Percentiles rank a stretch among this genome's conserved stretches.
phyloP scores from a whole-genome alignment of 2,797 vertebrate species.

The Peromyscus eremicus region DNA sequence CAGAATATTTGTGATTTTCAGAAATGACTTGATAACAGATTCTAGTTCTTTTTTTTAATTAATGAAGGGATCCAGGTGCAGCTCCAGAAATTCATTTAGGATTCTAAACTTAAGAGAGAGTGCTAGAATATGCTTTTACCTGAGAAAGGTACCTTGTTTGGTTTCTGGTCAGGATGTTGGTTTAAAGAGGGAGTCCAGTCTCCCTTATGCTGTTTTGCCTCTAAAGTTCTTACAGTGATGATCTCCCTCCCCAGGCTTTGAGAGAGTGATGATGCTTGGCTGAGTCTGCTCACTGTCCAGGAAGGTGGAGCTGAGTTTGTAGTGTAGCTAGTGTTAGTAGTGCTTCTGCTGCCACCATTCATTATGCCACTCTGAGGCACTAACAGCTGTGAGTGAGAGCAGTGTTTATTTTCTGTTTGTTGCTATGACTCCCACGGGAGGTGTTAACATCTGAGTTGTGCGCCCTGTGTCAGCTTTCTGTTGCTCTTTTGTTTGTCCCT shows the following conservation, averaged over 20 bases:
- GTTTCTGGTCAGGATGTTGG: slow-evolving; percentile 33
- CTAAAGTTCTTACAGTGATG: background rate
- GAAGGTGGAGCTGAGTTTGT: slow-evolving; percentile 28
- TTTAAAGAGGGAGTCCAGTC: background rate
- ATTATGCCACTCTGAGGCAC: background rate
- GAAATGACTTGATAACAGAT: slow-evolving; percentile 41
- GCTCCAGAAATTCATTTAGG: slow-evolving; percentile 49
- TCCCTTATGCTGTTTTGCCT: background rate
- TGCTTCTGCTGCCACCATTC: no score
- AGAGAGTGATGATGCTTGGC: background rate
- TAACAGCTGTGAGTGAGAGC: slow-evolving; percentile 16
- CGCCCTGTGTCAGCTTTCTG: background rate
- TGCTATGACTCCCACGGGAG: slow-evolving; percentile 7
- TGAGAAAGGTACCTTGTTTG: slow-evolving; percentile 42
- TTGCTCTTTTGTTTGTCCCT: slow-evolving; percentile 41
- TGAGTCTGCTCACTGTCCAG: background rate
- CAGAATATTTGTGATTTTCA: background rate
- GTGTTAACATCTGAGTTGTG: background rate
- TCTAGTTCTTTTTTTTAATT: slow-evolving; percentile 41
- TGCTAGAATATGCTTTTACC: slow-evolving; percentile 13
- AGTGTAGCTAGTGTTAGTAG: background rate
- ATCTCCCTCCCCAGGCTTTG: background rate
- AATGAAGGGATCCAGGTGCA: slow-evolving; percentile 2
- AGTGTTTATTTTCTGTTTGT: slow-evolving; percentile 25
- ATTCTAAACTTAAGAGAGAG: background rate